A percentile compares a stretch with the other conserved stretches of the same genome.
Conservation (phyloP, 2,797 vertebrate species). For the Manis pentadactyla region DNA sequence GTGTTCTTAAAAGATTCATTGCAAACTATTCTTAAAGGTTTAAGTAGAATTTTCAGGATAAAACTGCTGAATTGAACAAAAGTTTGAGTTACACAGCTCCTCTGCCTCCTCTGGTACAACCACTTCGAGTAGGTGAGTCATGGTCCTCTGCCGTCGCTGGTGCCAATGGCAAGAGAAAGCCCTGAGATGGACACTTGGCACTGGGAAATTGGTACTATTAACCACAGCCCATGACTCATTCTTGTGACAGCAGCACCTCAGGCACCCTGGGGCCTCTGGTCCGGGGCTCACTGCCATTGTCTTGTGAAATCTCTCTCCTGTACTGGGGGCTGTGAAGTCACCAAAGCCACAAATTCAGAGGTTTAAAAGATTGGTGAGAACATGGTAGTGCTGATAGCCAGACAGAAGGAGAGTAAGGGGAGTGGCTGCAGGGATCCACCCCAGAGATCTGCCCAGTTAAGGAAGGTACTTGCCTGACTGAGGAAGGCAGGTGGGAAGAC, state of each 20-base stretch:
- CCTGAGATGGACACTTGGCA: neutral
- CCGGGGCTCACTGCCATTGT: neutral
- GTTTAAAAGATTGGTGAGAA: neutral
- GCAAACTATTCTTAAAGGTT: neutral
- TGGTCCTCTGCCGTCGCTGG: neutral
- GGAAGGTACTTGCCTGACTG: no score
- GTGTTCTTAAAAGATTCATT: neutral
- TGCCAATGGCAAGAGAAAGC: neutral
- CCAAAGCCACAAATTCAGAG: neutral
- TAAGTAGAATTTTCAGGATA: slow-evolving; percentile 17
- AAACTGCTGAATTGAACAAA: neutral
- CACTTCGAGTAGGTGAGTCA: neutral
- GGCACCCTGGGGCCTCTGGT: neutral
- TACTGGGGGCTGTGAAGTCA: neutral
- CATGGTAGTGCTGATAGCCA: neutral
- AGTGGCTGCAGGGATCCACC: neutral
- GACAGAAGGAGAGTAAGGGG: neutral
- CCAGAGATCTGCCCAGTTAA: no score
- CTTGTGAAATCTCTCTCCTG: neutral
- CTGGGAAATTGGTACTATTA: rapidly evolving
- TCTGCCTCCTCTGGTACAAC: neutral
- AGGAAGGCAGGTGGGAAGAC: neutral
- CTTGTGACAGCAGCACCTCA: neutral
- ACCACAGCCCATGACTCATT: neutral
- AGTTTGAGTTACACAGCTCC: neutral